Evolutionary conservation across 2,113 vertebrate species (phyloP).

Genomic region (Oryctolagus cuniculus): DNA sequence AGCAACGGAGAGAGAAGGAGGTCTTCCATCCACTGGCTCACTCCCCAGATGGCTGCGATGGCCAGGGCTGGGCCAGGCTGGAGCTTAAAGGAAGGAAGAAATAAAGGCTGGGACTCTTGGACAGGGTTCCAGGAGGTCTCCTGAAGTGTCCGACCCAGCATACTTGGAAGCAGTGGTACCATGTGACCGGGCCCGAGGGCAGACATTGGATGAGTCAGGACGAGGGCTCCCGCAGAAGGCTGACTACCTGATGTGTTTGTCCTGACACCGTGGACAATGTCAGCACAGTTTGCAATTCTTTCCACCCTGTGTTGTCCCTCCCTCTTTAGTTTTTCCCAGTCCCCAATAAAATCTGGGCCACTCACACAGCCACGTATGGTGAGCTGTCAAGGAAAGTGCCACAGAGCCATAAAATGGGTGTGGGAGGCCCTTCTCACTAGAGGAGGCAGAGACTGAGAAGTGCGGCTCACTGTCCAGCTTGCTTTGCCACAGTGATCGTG

Average conservation of each 20-base stretch:
- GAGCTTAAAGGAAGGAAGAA: too few species aligned
- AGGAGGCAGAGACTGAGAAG: background rate
- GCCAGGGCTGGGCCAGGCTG: too few species aligned
- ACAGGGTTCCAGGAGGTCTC: background rate
- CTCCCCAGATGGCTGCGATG: too few species aligned
- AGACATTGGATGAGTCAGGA: background rate
- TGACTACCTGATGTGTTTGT: background rate
- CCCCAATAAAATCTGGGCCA: background rate
- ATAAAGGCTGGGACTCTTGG: background rate
- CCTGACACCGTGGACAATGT: background rate
- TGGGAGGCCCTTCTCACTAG: background rate
- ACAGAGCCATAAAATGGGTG: background rate
- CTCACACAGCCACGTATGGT: background rate
- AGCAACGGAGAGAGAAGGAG: too few species aligned
- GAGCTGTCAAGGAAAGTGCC: background rate
- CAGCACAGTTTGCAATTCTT: background rate
- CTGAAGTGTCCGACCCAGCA: background rate
- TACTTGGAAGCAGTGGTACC: background rate
- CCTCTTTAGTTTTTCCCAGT: background rate
- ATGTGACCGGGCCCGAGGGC: background rate
- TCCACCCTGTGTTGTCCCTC: background rate
- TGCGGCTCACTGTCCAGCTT: background rate
- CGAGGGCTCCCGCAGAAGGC: background rate
- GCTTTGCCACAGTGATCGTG: rapidly evolving
- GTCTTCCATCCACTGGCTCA: too few species aligned